A percentile compares a stretch with the other conserved stretches of the same genome.
Evolutionary conservation across 2,888 invertebrate species (phyloP).

Genomic region (Eustalomyia histrio): DNA sequence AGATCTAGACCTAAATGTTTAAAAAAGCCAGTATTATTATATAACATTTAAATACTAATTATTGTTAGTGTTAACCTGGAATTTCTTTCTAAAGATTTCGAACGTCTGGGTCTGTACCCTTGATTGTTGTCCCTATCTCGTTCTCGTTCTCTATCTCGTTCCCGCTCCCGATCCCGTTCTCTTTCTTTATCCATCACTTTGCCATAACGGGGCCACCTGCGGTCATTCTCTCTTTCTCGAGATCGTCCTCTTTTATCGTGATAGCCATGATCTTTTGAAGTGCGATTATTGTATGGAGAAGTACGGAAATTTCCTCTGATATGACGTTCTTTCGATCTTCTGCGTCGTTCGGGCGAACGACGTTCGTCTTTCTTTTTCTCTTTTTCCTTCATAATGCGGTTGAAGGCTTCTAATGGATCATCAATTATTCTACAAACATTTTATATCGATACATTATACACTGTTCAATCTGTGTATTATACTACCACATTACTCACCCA

Average conservation of each 20-base stretch:
- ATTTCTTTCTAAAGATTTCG: slow-evolving; percentile 70
- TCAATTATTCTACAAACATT: slow-evolving; percentile 83
- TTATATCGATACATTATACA: not conserved
- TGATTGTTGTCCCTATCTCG: slow-evolving; percentile 66
- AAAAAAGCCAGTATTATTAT: not conserved
- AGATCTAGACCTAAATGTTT: slow-evolving; percentile 70
- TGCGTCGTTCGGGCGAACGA: slow-evolving; percentile 79
- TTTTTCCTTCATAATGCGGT: slow-evolving; percentile 91
- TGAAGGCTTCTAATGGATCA: slow-evolving; percentile 92
- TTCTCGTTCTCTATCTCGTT: slow-evolving; percentile 55
- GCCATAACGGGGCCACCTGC: slow-evolving; percentile 57
- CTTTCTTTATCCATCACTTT: slow-evolving; percentile 68
- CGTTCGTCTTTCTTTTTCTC: slow-evolving; percentile 82
- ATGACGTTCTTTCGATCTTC: slow-evolving; percentile 76
- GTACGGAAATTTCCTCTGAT: slow-evolving; percentile 71
- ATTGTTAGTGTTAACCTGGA: slow-evolving; percentile 65
- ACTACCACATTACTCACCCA: slow-evolving; percentile 70
- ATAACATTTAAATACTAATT: not conserved
- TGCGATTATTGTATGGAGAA: slow-evolving; percentile 70
- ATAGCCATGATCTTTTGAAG: slow-evolving; percentile 69
- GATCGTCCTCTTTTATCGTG: slow-evolving; percentile 66
- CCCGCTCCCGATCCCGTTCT: slow-evolving; percentile 62
- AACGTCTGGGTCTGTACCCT: slow-evolving; percentile 65
- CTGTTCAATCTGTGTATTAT: not conserved
- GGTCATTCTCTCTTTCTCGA: slow-evolving; percentile 67